phyloP scores from a whole-genome alignment of 2,113 vertebrate species.

The Himantopus leucocephalus region DNA sequence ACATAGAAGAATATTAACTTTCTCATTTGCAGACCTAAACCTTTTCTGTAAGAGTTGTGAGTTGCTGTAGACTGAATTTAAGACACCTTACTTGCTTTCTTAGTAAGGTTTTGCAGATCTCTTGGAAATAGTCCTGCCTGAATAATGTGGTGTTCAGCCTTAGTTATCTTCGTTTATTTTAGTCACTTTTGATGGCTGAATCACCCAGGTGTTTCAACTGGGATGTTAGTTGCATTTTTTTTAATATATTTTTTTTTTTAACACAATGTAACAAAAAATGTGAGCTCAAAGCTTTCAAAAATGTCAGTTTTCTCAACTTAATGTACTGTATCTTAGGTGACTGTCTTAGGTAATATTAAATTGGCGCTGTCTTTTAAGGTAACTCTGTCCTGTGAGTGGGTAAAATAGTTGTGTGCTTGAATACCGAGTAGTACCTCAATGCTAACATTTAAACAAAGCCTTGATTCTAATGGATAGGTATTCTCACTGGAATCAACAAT shows the following conservation, averaged over 20 bases:
- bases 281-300: background rate
- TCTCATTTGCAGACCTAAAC: background rate
- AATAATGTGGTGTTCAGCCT: background rate
- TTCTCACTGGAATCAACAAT: background rate
- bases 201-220: background rate
- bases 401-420: background rate
- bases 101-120: background rate
- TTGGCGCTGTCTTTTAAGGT: accelerated
- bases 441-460: background rate
- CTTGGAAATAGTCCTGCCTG: background rate
- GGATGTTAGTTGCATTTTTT: background rate
- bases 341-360: background rate
- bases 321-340: background rate
- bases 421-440: background rate
- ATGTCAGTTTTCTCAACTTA: background rate
- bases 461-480: background rate
- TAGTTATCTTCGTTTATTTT: background rate
- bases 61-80: background rate
- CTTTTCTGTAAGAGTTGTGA: background rate
- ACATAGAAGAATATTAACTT: background rate
- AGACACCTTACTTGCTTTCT: background rate
- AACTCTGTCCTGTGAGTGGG: accelerated
- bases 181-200: background rate
- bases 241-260: background rate
- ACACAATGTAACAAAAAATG: background rate